These are phyloP conservation scores for Torymus texanus DNA, from an alignment of 2,888 invertebrate species.

Conservation along the genomic window DNA sequence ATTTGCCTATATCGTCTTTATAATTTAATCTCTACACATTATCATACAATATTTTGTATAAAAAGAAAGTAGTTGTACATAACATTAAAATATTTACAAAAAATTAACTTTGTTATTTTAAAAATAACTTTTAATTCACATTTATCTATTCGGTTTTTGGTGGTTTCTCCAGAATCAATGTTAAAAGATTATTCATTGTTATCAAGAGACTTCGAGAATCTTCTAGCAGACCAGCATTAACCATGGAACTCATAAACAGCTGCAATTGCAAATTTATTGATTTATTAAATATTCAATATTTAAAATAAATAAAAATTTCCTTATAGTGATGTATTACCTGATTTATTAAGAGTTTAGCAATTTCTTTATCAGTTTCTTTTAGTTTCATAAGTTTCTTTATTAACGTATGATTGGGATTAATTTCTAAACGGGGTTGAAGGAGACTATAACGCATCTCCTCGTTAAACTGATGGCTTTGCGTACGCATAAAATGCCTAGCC, in stretches of 20 bases:
- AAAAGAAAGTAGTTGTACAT: slow-evolving; percentile 15
- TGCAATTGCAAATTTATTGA: slow-evolving; percentile 72
- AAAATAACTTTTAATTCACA: not conserved
- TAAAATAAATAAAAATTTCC: not conserved
- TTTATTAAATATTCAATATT: slow-evolving; percentile 25
- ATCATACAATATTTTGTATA: slow-evolving; percentile 36
- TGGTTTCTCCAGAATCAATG: slow-evolving; percentile 85
- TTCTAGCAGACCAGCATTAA: slow-evolving; percentile 93
- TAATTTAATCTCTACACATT: slow-evolving; percentile 31
- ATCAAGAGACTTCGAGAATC: slow-evolving; percentile 91
- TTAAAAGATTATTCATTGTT: slow-evolving; percentile 90
- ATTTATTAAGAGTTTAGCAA: slow-evolving; percentile 89
- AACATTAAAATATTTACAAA: slow-evolving; percentile 47
- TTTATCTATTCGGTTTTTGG: not conserved
- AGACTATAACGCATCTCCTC: slow-evolving; percentile 91
- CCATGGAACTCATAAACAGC: slow-evolving; percentile 96
- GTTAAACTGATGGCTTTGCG: slow-evolving; percentile 87
- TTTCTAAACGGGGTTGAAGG: slow-evolving; percentile 93
- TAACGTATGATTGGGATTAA: slow-evolving; percentile 94
- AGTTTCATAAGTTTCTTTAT: slow-evolving; percentile 91
- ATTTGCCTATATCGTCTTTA: slow-evolving; percentile 67
- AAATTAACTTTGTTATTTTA: slow-evolving; percentile 14
- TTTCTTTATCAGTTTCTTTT: slow-evolving; percentile 83
- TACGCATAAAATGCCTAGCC: slow-evolving; percentile 94
- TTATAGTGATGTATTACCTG: slow-evolving; percentile 76